Conservation (phyloP, 1,140 invertebrate species). For the Doryteuthis pealeii region DNA sequence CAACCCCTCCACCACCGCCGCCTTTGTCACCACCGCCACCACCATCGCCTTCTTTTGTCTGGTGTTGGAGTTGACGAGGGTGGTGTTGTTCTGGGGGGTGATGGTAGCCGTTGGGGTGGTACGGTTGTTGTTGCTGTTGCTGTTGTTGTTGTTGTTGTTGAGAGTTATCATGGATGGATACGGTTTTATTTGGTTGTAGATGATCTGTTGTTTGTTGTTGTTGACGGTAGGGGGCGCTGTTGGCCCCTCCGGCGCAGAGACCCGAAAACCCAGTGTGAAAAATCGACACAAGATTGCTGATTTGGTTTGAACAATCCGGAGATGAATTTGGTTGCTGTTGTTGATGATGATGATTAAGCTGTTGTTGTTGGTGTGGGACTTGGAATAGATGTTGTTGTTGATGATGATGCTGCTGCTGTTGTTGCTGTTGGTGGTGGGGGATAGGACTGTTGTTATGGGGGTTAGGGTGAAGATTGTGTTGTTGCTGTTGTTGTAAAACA, state of each 20-base stretch:
- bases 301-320: slow-evolving; percentile 32
- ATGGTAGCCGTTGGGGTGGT: not conserved
- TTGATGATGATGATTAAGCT: not conserved
- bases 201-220: not conserved
- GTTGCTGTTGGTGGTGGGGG: not conserved
- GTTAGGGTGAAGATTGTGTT: not conserved
- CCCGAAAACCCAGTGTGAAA: slow-evolving; percentile 52
- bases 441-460: not conserved
- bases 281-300: slow-evolving; percentile 50
- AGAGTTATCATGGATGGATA: too few species aligned
- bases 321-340: not conserved
- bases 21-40: not conserved
- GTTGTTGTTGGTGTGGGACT: not conserved
- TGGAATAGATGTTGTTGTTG: not conserved
- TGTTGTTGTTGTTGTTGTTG: not conserved
- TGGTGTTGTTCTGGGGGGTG: not conserved
- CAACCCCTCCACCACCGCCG: not conserved
- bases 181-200: not conserved
- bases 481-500: too few species aligned
- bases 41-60: not conserved
- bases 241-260: slow-evolving; percentile 27
- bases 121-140: not conserved
- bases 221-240: not conserved
- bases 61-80: not conserved
- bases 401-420: not conserved